phyloP scores from a whole-genome alignment of 2,888 invertebrate species.

The Hyalella azteca region DNA sequence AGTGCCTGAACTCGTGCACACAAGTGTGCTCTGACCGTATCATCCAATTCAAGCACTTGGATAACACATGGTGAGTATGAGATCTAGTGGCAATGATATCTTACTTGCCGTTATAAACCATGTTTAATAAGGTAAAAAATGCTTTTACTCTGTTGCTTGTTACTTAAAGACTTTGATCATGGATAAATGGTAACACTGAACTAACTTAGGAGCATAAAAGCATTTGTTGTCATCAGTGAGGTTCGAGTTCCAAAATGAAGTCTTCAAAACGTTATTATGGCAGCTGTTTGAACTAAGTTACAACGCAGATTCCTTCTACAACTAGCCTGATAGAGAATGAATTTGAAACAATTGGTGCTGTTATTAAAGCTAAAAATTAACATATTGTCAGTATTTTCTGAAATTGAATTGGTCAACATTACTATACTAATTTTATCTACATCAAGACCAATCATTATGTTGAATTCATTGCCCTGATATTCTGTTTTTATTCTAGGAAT shows the following conservation, averaged over 20 bases:
- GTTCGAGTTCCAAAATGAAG: too few relatives aligned
- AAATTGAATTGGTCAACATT: not conserved
- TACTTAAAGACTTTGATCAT: not conserved
- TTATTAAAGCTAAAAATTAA: not conserved
- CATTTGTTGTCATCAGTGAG: not conserved
- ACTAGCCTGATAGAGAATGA: too few relatives aligned
- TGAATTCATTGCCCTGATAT: too few relatives aligned
- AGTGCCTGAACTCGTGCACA: not conserved
- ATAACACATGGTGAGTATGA: not conserved
- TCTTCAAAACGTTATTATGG: too few relatives aligned
- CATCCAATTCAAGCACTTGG: not conserved
- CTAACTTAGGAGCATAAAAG: not conserved
- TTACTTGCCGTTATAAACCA: not conserved
- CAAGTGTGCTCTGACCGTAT: not conserved
- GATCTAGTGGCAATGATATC: not conserved
- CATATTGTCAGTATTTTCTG: not conserved
- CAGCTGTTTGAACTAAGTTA: too few relatives aligned
- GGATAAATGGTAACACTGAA: not conserved
- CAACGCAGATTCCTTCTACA: too few relatives aligned
- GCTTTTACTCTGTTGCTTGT: not conserved
- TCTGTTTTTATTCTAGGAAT: not conserved
- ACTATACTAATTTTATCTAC: not conserved
- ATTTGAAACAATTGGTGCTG: not conserved
- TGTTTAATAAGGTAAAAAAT: not conserved
- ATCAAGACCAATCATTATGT: too few relatives aligned